phyloP scores from a whole-genome alignment of 1,140 invertebrate genomes.

The Sweltsa coloradensis region DNA sequence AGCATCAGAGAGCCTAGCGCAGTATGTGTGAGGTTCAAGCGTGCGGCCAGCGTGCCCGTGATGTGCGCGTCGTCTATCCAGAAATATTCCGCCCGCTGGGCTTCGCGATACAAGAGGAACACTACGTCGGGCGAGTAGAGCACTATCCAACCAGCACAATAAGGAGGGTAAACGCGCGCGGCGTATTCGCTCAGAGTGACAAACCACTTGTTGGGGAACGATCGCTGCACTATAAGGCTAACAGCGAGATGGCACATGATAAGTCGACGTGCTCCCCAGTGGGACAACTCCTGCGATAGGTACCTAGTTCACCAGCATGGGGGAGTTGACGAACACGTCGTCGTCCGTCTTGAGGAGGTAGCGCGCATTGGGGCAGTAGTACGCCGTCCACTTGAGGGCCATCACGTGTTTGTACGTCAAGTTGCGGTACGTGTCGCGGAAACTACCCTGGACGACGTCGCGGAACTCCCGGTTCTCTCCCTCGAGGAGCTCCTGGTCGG shows the following conservation, averaged over 20 bases:
- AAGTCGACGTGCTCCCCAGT: conserved; percentile 39
- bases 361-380: conserved; percentile 47
- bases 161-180: conserved; percentile 48
- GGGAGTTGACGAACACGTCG: conserved; percentile 63
- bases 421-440: conserved; percentile 68
- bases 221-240: conserved; percentile 31
- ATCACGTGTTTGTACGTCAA: conserved; percentile 80
- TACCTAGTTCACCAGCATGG: conserved; percentile 47
- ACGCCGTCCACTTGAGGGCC: conserved; percentile 66
- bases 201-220: conserved; percentile 63
- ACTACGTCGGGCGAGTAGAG: conserved; percentile 59
- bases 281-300: conserved; percentile 39
- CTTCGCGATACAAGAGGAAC: conserved; percentile 45
- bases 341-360: conserved; percentile 69
- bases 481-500: conserved; percentile 34
- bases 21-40: conserved; percentile 42
- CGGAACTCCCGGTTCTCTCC: conserved; percentile 44
- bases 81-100: conserved; percentile 51
- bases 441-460: conserved; percentile 70
- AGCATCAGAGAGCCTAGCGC: conserved; percentile 35
- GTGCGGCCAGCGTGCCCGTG: conserved; percentile 55
- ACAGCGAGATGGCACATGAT: conserved; percentile 42
- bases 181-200: conserved; percentile 55
- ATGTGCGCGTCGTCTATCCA: conserved; percentile 81
- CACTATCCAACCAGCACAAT: conserved; percentile 63